These are phyloP conservation scores for Pelagia noctiluca DNA, from an alignment of 30 jellyfish, hydroid and myxozoan genomes.

Conservation along the genomic window DNA sequence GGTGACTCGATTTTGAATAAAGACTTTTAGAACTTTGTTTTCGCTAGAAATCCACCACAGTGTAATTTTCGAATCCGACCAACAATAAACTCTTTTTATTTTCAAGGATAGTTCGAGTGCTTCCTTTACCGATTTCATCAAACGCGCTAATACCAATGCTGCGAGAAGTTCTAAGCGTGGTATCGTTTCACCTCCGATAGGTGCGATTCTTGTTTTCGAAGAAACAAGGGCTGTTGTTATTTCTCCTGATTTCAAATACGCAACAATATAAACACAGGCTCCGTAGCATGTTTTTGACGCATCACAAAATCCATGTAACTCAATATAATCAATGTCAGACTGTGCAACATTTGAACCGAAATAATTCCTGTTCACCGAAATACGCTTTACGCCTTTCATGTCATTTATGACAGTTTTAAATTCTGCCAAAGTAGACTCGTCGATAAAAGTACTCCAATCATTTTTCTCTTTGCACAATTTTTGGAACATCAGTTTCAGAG, in stretches of 20 bases:
- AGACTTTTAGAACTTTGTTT: conserved; percentile 44
- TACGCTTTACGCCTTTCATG: neutral
- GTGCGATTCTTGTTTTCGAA: conserved; percentile 57
- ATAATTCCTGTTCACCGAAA: neutral
- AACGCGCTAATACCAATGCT: conserved; percentile 30
- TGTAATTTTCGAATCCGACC: conserved; percentile 64
- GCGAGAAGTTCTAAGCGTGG: conserved; percentile 70
- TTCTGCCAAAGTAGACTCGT: too few species aligned
- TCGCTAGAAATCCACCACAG: conserved; percentile 69
- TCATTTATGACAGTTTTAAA: neutral
- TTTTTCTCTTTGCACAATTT: too few species aligned
- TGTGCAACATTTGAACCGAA: neutral
- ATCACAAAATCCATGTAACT: conserved; percentile 1
- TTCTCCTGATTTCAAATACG: neutral
- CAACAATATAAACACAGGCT: neutral
- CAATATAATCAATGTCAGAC: neutral
- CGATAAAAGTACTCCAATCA: too few species aligned
- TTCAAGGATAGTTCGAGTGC: conserved; percentile 40
- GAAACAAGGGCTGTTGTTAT: neutral
- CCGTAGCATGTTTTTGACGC: conserved; percentile 12
- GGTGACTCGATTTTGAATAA: conserved; percentile 62
- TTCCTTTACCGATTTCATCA: conserved; percentile 17
- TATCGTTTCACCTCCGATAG: conserved; percentile 54
- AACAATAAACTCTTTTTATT: conserved; percentile 31
- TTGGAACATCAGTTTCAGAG: too few species aligned